Percentiles rank a stretch among this genome's conserved stretches.
These are phyloP conservation scores for Chymomyza procnemis DNA, from an alignment of 2,888 invertebrate genomes.

Conservation along the genomic window DNA sequence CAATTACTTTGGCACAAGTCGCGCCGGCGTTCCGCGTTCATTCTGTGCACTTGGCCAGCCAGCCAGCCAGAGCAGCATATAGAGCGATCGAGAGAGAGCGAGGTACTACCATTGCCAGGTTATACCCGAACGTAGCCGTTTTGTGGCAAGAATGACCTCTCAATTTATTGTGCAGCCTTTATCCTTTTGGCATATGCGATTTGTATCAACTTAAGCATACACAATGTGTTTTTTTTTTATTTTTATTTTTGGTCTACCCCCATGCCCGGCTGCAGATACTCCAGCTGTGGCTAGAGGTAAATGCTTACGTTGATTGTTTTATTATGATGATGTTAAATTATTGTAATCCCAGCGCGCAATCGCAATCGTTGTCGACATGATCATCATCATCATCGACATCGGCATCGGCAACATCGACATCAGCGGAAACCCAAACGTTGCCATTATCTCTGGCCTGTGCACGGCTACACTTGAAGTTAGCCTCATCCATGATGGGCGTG, in stretches of 20 bases:
- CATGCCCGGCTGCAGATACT: constrained; percentile 5
- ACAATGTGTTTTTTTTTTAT: constrained; percentile 8
- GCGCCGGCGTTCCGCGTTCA: constrained; percentile 23
- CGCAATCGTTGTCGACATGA: constrained; percentile 74
- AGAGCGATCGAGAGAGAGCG: constrained; percentile 5
- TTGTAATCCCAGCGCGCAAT: constrained; percentile 76
- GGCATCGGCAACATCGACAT: constrained; percentile 33
- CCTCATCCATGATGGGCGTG: constrained; percentile 52
- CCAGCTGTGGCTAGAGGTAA: constrained; percentile 45
- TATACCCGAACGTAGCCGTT: constrained; percentile 35
- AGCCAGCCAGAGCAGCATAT: constrained; percentile 5
- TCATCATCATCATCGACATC: constrained; percentile 52
- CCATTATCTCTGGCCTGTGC: constrained; percentile 2
- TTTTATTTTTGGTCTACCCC: no score
- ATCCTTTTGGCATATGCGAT: constrained; percentile 72
- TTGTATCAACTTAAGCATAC: constrained; percentile 68
- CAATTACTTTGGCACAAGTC: constrained; percentile 77
- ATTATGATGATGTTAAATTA: constrained; percentile 78
- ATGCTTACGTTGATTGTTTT: constrained; percentile 77
- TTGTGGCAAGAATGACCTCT: constrained; percentile 66
- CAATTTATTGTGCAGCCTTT: constrained; percentile 70
- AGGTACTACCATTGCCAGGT: constrained; percentile 27
- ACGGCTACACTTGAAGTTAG: constrained; percentile 11
- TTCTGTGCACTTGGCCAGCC: constrained; percentile 31
- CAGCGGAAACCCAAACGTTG: constrained; percentile 14